A percentile compares a stretch with the other conserved stretches of the same genome.
Conservation (phyloP, 2,113 vertebrate species). For the Donacobius atricapilla region DNA sequence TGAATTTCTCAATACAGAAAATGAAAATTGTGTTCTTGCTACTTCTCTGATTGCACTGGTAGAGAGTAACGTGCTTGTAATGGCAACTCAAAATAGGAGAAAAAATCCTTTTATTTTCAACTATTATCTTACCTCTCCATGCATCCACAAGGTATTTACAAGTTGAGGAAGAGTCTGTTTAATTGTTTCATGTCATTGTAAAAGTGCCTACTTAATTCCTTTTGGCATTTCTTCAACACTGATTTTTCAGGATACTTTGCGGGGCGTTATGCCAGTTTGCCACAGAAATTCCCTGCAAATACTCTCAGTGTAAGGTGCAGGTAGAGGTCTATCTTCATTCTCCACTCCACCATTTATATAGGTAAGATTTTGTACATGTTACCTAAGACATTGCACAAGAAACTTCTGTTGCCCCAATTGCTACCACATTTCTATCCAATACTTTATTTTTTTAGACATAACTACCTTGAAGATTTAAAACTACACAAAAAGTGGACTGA, state of each 20-base stretch:
- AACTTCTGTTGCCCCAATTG: background rate
- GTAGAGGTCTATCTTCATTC: background rate
- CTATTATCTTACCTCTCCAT: background rate
- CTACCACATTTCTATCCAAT: background rate
- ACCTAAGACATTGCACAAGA: background rate
- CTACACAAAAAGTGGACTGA: background rate
- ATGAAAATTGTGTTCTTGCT: background rate
- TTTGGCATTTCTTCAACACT: background rate
- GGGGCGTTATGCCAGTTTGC: background rate
- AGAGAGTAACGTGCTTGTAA: background rate
- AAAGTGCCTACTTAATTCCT: background rate
- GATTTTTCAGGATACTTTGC: background rate
- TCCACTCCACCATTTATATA: background rate
- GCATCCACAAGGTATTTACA: background rate
- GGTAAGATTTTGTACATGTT: background rate
- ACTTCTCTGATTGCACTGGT: background rate
- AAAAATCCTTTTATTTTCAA: background rate
- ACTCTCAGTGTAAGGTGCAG: background rate
- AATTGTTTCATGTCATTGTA: background rate
- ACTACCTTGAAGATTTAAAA: background rate
- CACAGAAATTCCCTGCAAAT: background rate
- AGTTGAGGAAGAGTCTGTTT: background rate
- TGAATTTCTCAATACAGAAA: slow-evolving; percentile 5
- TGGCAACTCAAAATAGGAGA: background rate
- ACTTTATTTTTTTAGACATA: background rate